Evolutionary conservation across 2,888 invertebrate species (phyloP), one percentile per base, ranked within the genome.

Genomic region (Sicus ferrugineus): DNA sequence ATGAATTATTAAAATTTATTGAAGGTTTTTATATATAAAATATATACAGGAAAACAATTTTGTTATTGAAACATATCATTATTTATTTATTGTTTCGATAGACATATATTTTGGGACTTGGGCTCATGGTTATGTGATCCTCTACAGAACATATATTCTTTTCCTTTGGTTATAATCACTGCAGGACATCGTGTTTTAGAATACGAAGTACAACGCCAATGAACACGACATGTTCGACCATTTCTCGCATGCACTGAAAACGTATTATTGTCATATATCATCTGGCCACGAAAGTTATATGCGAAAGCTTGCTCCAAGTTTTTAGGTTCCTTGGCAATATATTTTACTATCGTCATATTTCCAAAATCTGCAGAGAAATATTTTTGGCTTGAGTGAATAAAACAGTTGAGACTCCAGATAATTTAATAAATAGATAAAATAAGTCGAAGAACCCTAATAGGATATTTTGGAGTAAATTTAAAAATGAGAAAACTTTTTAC

Each of bases 211-310:
- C 85, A 86, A 2, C 83, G 81, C 84, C 85, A 85, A 50, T 79
- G 73, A 2, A 81, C 79, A 26, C 77, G 68, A 54, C 78, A 81
- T 2, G 79, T 76, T 0, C 69, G 63, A 11, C 79, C 78, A 50
- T 80, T 80, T 38, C 76, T 74, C 2, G 77, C 73, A 38, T 80
- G 77, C 9, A 79, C 76, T 23, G 79, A 77, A 67, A 76, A 85
- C 0, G 78, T 76, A 69, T 79, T 75, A n/a, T 79, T 79, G 6
- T 80, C 71, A 69, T 81, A 77, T 3, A 85, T 77, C 63, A 85
- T 74, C 54, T 83, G 81, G 0, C 85, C 85, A 0, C 83, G 81
- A 63, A 75, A 80, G 58, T 84, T 85, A 69, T 85, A 85, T n/a
- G 73, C 74, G 61, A 81, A 70, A 11, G 70, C 42, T 16, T 23